Base-by-base conservation (phyloP, 2,888 invertebrate species). In the Trichogramma evanescens region DNA sequence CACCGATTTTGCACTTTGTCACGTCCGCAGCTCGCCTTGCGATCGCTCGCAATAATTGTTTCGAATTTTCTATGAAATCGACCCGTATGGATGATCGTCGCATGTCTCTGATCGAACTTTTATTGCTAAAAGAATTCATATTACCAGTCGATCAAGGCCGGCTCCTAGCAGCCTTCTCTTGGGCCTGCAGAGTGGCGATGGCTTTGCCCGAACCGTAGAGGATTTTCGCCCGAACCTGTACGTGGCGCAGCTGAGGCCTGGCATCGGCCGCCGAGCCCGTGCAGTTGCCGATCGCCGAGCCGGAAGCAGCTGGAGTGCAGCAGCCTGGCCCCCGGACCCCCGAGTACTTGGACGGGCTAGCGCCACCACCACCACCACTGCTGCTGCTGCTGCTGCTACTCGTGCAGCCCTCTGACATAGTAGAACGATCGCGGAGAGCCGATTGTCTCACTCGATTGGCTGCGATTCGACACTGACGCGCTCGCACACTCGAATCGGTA, bases 151-250 rank as follows among this genome's bases (percentile, higher is more conserved):
- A 10, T 41, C n/a, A 50, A 41, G 26, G 54, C 70, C 70, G 74
- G 62, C 70, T 72, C 61, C 72, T 69, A 10, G 74, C 71, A 8
- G 75, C 75, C 66, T 72, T 73, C 63, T 75, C 75, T 60, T 74
- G 72, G 38, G 75, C 75, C 64, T 72, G 73, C 60, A 75, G 68
- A 63, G 67, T 74, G 50, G 75, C 75, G 39, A 75, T 75, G 53
- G 75, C 75, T 61, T 73, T 73, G 61, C 74, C 74, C 9, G 74
- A 73, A 6, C 75, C 75, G 63, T 75, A 75, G 45, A 75, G 68
- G 55, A 75, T 72, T 65, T 75, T 75, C 44, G 75, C 75, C 43
- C 75, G 72, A 39, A 75, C 72, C 61, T 75, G 75, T 2, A 75
- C 74, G 46, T 69, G 70, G 3, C 63, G 42, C 50, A 70, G 68